A percentile compares a stretch with the other conserved stretches of the same genome.
Conservation (phyloP, 2,888 invertebrate species). For the Monopis laevigella region DNA sequence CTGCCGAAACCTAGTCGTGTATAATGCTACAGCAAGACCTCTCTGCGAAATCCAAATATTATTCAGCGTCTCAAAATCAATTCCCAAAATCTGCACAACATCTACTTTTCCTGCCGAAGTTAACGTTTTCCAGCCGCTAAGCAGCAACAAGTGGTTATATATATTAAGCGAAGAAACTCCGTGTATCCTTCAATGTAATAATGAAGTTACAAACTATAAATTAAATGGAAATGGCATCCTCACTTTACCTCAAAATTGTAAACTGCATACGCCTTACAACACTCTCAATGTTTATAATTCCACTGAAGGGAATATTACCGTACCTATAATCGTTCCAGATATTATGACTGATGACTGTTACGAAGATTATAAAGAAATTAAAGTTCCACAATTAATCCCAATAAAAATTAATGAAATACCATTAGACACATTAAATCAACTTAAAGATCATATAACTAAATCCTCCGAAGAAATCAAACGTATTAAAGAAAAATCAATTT, state of each 20-base stretch:
- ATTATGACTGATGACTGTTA: neutral
- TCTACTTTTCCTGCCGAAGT: neutral
- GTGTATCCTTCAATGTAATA: neutral
- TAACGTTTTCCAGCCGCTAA: neutral
- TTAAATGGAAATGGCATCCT: neutral
- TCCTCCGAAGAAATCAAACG: neutral
- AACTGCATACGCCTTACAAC: neutral
- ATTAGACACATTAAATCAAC: neutral
- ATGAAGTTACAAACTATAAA: neutral
- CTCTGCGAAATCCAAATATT: slow-evolving; percentile 11
- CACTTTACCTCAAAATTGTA: neutral
- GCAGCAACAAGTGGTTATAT: neutral
- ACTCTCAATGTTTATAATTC: neutral
- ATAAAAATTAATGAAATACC: neutral
- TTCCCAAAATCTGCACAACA: neutral
- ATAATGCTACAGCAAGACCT: slow-evolving; percentile 8
- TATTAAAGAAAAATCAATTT: neutral
- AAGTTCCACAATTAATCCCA: neutral
- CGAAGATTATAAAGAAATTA: neutral
- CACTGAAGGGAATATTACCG: neutral
- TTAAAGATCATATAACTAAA: neutral
- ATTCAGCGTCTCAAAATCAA: neutral
- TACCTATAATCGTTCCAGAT: neutral
- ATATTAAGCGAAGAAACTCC: neutral
- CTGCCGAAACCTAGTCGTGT: slow-evolving; percentile 1